phyloP scores from a whole-genome alignment of 2,888 invertebrate species.

The Corbicula japonica region DNA sequence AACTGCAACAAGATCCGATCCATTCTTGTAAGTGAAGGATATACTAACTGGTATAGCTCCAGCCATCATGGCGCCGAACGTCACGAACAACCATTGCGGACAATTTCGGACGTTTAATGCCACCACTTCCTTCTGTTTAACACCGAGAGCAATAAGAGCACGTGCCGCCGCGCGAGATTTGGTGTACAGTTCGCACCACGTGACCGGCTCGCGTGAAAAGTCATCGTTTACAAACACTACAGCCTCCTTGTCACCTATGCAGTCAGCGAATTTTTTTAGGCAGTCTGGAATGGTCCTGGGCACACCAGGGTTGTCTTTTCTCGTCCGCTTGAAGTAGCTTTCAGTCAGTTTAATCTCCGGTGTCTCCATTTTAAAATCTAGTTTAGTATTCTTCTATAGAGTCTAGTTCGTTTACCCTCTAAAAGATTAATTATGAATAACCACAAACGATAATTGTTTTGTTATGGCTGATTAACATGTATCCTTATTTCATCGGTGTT shows the following conservation, averaged over 20 bases:
- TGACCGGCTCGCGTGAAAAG: conserved; percentile 22
- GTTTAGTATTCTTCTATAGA: no score
- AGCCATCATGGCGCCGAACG: conserved; percentile 44
- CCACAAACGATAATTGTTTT: no score
- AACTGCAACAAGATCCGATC: conserved; percentile 47
- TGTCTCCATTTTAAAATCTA: no score
- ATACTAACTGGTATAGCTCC: conserved; percentile 29
- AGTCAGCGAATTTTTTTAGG: conserved; percentile 26
- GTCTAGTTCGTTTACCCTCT: no score
- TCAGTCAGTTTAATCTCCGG: no score
- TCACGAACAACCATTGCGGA: conserved; percentile 52
- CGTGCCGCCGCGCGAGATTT: conserved; percentile 30
- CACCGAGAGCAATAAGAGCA: conserved; percentile 26
- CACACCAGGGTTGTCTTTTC: not conserved
- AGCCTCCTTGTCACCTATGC: conserved; percentile 28
- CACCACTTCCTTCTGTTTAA: conserved; percentile 37
- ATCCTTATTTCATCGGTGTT: no score
- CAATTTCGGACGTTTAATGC: conserved; percentile 37
- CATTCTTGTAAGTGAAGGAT: conserved; percentile 49
- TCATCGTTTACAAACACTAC: conserved; percentile 35
- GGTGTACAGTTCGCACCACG: conserved; percentile 43
- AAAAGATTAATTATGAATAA: no score
- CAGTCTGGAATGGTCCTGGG: conserved; percentile 32
- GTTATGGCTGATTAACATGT: no score
- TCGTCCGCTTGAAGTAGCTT: conserved; percentile 15